phyloP scores from a whole-genome alignment of 2,888 invertebrate genomes.

The Gastrophysa polygoni region DNA sequence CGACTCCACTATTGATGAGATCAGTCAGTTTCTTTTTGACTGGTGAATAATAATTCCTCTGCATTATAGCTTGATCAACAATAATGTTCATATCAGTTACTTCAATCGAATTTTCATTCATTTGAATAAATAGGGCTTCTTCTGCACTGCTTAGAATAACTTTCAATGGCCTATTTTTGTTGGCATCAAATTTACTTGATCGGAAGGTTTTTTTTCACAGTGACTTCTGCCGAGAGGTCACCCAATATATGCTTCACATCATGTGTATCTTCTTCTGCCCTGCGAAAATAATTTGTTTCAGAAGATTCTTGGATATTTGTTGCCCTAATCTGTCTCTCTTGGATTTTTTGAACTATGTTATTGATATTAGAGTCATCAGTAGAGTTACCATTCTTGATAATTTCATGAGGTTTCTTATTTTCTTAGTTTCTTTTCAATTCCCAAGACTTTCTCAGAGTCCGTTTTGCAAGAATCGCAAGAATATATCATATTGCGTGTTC shows the following conservation, averaged over 20 bases:
- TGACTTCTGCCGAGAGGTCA: slow-evolving; percentile 6
- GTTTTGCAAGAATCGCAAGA: not conserved
- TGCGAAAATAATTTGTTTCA: not conserved
- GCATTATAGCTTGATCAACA: slow-evolving; percentile 4
- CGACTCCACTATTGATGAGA: not conserved
- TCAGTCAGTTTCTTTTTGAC: slow-evolving; percentile 4
- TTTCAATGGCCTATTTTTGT: slow-evolving; percentile 4
- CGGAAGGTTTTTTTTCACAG: slow-evolving; percentile 7
- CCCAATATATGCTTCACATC: not conserved
- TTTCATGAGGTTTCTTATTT: not conserved
- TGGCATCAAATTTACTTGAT: not conserved
- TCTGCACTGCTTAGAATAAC: slow-evolving; percentile 7
- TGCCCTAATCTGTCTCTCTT: slow-evolving; percentile 1
- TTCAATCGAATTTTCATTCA: slow-evolving; percentile 2
- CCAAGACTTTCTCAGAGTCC: not conserved
- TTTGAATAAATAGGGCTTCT: not conserved
- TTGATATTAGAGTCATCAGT: not conserved
- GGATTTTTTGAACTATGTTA: slow-evolving; percentile 4
- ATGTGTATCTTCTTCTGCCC: slow-evolving; percentile 7
- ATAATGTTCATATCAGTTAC: not conserved
- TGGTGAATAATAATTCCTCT: slow-evolving; percentile 5
- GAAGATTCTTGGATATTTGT: slow-evolving; percentile 5
- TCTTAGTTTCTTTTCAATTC: not conserved
- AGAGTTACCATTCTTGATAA: not conserved
- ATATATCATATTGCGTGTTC: slow-evolving; percentile 8